Percentiles rank a stretch among this genome's conserved stretches.
Conservation (phyloP, 2,113 vertebrate species). For the Gymnocephalus cernua region DNA sequence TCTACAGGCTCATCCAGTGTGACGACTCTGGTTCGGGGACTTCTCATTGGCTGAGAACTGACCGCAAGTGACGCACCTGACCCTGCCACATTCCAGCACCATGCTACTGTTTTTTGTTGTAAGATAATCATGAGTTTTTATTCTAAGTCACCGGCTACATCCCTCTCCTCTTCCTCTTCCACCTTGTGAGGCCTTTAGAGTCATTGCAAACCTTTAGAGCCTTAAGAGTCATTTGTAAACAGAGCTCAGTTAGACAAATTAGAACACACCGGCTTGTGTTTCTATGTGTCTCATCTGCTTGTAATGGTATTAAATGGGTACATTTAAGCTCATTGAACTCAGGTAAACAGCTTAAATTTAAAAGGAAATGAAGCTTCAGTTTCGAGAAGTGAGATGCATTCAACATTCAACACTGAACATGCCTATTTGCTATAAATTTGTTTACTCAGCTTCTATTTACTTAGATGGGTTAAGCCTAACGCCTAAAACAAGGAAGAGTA, state of each 20-base stretch:
- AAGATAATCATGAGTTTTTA: slow-evolving; percentile 42
- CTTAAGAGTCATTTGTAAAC: slow-evolving; percentile 1
- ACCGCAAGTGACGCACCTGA: slow-evolving; percentile 51
- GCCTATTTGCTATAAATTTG: slow-evolving; percentile 49
- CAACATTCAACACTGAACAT: slow-evolving; percentile 1
- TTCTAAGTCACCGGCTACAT: background rate
- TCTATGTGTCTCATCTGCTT: background rate
- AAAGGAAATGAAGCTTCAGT: background rate
- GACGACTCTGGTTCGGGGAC: slow-evolving; percentile 46
- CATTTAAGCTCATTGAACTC: background rate
- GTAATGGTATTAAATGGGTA: background rate
- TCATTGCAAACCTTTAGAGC: background rate
- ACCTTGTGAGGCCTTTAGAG: background rate
- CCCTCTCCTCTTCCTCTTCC: slow-evolving; percentile 1
- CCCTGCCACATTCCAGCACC: slow-evolving; percentile 63
- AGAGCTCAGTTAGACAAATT: background rate
- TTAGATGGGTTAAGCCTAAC: background rate
- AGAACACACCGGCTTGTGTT: background rate
- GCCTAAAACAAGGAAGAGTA: slow-evolving; percentile 8
- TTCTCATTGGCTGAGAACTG: slow-evolving; percentile 61
- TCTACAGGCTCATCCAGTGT: slow-evolving; percentile 82
- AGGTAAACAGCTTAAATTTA: background rate
- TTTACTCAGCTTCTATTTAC: slow-evolving; percentile 50
- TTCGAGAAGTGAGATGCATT: background rate
- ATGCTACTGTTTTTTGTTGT: slow-evolving; percentile 46